Base-by-base conservation (phyloP, 2,888 invertebrate genomes). In the Onthophagus sagittarius region DNA sequence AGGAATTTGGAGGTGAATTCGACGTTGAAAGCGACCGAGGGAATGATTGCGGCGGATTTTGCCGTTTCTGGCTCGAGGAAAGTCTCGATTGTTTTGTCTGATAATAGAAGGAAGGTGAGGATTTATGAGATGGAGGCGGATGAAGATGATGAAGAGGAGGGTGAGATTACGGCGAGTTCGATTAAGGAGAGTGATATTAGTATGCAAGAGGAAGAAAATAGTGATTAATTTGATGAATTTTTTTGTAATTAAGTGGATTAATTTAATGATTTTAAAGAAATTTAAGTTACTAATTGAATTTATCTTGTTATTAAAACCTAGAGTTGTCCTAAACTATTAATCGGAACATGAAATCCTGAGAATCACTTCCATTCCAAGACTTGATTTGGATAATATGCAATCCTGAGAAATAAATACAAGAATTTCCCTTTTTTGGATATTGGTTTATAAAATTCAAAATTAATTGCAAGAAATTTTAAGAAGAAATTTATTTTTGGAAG, bases 41-140 rank as follows among this genome's bases (percentile, higher is more conserved):
- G 90, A 79, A 89, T 91, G 87, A 87, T 88, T 77, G 91, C 90
- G 1, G 89, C 89, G 74, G 86, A 88, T 76, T 89, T 97, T 80
- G 93, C 96, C 0, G 96, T 97, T 2, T 96, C 96, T 65, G 96
- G 97, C 0, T 90, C 91, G 4, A 85, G 92, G 39, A 93, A 94
- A 86, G 95, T 97, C 6, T 93, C 95, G 6, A 94, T 96, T 63
- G 91, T 97, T 69, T 86, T 97, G 63, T 93, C 94, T 13, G 93
- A 94, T 78, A 94, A 90, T 79, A 87, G 88, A 72, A 90, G 94
- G 74, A 93, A 95, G 83, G 77, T 97, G 64, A 88, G 95, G 76
- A 89, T 97, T 69, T 94, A 94, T 83, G 96, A 97, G 84, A 96
- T 96, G 92, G 97, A 97, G 86, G 93, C 92, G 0, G 97, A 97